Evolutionary conservation across 1,140 invertebrate genomes (phyloP).

Genomic region (Brachystomella parvula): DNA sequence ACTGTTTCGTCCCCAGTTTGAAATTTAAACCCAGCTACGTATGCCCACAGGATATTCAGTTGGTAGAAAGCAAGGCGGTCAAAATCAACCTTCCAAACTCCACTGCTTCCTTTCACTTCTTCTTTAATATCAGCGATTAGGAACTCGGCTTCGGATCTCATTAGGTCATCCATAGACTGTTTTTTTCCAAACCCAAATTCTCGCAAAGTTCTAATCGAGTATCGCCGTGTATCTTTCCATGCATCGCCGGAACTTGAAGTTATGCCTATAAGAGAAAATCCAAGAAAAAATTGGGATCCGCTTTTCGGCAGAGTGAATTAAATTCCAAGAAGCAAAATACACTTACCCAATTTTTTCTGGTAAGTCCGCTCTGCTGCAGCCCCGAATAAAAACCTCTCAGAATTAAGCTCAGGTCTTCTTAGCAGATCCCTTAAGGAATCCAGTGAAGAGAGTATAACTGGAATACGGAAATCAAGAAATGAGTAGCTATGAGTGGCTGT

Average conservation of each 20-base stretch:
- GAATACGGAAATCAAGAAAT: too few relatives aligned
- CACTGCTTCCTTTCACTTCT: not conserved
- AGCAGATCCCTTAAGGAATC: not conserved
- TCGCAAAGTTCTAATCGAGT: not conserved
- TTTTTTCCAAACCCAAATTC: slow-evolving; percentile 17
- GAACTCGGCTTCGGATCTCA: not conserved
- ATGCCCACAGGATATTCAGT: slow-evolving; percentile 8
- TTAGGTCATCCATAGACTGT: not conserved
- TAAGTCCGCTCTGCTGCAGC: not conserved
- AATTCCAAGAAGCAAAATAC: not conserved
- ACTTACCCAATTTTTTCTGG: not conserved
- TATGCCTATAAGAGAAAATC: not conserved
- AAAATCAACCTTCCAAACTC: not conserved
- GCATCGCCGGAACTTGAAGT: not conserved
- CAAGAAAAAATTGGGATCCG: too few relatives aligned
- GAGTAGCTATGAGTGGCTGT: too few relatives aligned
- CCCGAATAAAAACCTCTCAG: not conserved
- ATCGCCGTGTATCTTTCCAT: slow-evolving; percentile 1
- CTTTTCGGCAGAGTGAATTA: not conserved
- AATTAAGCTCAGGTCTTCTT: not conserved
- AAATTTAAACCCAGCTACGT: not conserved
- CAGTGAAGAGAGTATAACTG: not conserved
- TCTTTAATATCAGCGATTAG: not conserved
- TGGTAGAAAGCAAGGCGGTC: not conserved
- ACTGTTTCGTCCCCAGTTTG: not conserved